phyloP scores from a whole-genome alignment of 2,888 invertebrate species.

The Oscheius sp. region DNA sequence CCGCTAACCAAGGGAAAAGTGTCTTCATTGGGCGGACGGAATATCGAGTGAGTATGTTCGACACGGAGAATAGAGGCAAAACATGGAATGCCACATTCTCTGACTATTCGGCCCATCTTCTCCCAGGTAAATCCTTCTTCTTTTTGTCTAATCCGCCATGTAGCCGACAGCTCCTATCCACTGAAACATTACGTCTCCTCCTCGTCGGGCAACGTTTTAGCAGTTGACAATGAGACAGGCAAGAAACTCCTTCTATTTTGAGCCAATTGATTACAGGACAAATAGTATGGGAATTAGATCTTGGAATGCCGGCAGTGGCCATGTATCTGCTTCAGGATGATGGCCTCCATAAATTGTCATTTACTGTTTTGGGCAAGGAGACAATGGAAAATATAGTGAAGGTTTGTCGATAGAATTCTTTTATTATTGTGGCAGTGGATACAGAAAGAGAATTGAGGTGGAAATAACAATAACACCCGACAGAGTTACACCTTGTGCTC shows the following conservation, averaged over 20 bases:
- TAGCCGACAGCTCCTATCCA: slow-evolving; percentile 65
- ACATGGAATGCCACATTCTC: slow-evolving; percentile 95
- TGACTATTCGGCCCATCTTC: slow-evolving; percentile 86
- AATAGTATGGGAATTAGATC: slow-evolving; percentile 87
- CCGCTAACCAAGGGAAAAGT: slow-evolving; percentile 70
- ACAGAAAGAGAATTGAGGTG: slow-evolving; percentile 10
- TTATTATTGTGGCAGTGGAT: slow-evolving; percentile 3
- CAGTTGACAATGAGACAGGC: slow-evolving; percentile 63
- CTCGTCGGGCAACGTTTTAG: slow-evolving; percentile 63
- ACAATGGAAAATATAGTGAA: slow-evolving; percentile 69
- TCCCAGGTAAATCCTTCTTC: slow-evolving; percentile 74
- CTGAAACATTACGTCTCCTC: slow-evolving; percentile 74
- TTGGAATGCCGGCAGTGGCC: slow-evolving; percentile 84
- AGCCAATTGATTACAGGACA: slow-evolving; percentile 77
- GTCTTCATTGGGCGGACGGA: slow-evolving; percentile 76
- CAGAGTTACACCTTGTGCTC: slow-evolving; percentile 4
- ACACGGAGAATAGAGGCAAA: slow-evolving; percentile 82
- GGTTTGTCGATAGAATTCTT: slow-evolving; percentile 44
- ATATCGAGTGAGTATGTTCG: slow-evolving; percentile 93
- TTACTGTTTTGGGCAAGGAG: slow-evolving; percentile 72
- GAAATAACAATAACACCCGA: slow-evolving; percentile 26
- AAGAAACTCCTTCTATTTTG: background rate
- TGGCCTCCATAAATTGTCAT: slow-evolving; percentile 73
- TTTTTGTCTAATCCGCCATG: slow-evolving; percentile 34
- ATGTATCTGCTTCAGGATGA: slow-evolving; percentile 79